Conservation (phyloP, 2,113 vertebrate species). For the Festucalex cinctus region DNA sequence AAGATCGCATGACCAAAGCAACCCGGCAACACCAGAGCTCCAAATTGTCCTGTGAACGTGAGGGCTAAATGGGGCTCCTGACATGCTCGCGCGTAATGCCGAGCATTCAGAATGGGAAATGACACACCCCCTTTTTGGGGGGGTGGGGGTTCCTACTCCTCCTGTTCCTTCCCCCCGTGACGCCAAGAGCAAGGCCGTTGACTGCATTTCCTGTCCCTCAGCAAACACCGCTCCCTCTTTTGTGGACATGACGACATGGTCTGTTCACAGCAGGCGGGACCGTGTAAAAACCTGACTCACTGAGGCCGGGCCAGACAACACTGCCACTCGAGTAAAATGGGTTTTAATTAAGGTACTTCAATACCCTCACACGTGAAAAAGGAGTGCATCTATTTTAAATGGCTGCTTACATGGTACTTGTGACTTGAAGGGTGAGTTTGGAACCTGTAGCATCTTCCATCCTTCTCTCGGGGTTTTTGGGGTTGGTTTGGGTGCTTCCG, state of each 20-base stretch:
- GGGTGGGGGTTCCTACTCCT: slow-evolving; percentile 22
- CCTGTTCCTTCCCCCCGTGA: slow-evolving; percentile 66
- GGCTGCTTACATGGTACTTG: too few species aligned
- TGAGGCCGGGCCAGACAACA: background rate
- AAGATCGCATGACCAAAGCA: background rate
- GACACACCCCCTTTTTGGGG: slow-evolving; percentile 17
- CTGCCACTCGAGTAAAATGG: background rate
- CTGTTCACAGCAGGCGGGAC: background rate
- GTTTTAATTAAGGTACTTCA: too few species aligned
- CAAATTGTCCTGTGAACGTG: background rate
- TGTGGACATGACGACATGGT: slow-evolving; percentile 12
- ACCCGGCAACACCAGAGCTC: background rate
- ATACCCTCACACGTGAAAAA: too few species aligned
- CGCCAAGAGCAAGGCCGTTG: slow-evolving; percentile 50
- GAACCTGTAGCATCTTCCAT: too few species aligned
- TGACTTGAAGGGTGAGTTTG: too few species aligned
- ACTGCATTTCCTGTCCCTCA: slow-evolving; percentile 56
- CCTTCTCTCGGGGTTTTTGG: too few species aligned
- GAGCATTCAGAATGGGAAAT: slow-evolving; percentile 37
- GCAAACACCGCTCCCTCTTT: slow-evolving; percentile 48
- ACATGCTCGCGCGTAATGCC: slow-evolving; percentile 2
- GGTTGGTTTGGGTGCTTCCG: too few species aligned
- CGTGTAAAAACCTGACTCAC: slow-evolving; percentile 9
- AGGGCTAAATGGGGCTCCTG: background rate
- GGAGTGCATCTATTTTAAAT: too few species aligned